Percentiles rank a stretch among this genome's conserved stretches.
phyloP scores from a whole-genome alignment of 23 tunicate genomes.

The Trididemnum miniatum region DNA sequence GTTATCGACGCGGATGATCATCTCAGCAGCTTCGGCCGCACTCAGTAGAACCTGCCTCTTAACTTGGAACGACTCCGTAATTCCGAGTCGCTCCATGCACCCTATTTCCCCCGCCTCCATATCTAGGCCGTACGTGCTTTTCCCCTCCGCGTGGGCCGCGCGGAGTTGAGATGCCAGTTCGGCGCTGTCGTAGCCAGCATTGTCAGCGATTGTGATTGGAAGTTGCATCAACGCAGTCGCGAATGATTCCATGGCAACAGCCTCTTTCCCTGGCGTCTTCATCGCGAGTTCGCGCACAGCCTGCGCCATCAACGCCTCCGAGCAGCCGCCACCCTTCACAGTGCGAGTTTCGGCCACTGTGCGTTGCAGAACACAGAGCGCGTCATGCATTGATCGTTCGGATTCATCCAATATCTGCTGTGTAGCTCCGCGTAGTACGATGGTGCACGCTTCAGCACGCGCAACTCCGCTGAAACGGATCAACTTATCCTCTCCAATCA shows the following conservation, averaged over 20 bases:
- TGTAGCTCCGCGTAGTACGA: constrained; percentile 98
- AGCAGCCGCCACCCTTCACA: constrained; percentile 95
- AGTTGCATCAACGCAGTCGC: constrained; percentile 97
- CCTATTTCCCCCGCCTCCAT: constrained; percentile 89
- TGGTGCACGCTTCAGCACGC: constrained; percentile 97
- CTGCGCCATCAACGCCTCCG: constrained; percentile 92
- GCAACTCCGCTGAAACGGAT: constrained; percentile 93
- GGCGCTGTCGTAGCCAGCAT: constrained; percentile 98
- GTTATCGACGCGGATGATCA: constrained; percentile 98
- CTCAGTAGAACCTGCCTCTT: constrained; percentile 90
- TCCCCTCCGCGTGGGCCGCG: constrained; percentile 93
- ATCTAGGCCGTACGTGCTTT: constrained; percentile 66
- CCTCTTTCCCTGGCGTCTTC: constrained; percentile 91
- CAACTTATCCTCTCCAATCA: constrained; percentile 96
- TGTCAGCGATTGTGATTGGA: constrained; percentile 98
- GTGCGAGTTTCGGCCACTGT: constrained; percentile 96
- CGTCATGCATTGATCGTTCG: constrained; percentile 98
- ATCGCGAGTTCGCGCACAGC: constrained; percentile 76
- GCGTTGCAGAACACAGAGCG: constrained; percentile 93
- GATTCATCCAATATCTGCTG: constrained; percentile 97
- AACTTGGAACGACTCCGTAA: constrained; percentile 96
- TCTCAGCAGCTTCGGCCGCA: constrained; percentile 96
- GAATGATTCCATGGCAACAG: constrained; percentile 96
- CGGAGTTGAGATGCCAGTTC: constrained; percentile 84
- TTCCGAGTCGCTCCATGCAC: constrained; percentile 76